A percentile compares a stretch with the other conserved stretches of the same genome.
Evolutionary conservation across 64 coral and sea anemone genomes (phyloP).

Genomic region (Stichodactyla helianthus): DNA sequence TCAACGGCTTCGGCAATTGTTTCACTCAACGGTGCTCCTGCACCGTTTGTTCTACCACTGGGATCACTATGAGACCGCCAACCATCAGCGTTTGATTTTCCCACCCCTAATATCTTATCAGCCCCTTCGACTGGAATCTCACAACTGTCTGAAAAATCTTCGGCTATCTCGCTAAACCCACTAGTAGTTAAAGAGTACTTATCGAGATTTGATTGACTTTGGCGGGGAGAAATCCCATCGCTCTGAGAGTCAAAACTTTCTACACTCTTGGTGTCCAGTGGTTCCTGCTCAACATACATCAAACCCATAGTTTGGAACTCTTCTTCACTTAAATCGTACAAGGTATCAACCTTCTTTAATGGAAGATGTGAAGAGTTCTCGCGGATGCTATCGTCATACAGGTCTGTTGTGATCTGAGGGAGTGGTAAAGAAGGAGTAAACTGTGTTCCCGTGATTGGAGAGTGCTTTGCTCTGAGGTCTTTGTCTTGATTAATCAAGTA

Average conservation of each 20-base stretch:
- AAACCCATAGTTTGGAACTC: neutral
- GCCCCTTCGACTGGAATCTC: constrained; percentile 52
- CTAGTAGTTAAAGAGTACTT: constrained; percentile 76
- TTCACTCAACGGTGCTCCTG: constrained; percentile 55
- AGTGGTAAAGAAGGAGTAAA: constrained; percentile 2
- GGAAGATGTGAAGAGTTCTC: neutral
- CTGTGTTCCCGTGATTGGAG: neutral
- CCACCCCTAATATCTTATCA: constrained; percentile 27
- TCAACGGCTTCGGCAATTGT: constrained; percentile 79
- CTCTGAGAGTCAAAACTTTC: constrained; percentile 41
- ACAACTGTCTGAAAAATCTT: constrained; percentile 53
- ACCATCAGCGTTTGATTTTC: constrained; percentile 32
- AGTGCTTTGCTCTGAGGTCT: neutral
- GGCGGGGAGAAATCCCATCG: constrained; percentile 59
- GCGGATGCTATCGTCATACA: constrained; percentile 28
- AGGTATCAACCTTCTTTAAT: constrained; percentile 44
- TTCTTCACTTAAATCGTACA: constrained; percentile 57
- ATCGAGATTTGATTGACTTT: constrained; percentile 71
- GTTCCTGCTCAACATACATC: constrained; percentile 36
- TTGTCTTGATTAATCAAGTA: neutral
- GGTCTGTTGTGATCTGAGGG: constrained; percentile 52
- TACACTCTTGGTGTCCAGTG: constrained; percentile 37
- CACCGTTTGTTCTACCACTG: constrained; percentile 58
- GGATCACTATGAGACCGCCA: constrained; percentile 91
- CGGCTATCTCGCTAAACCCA: constrained; percentile 82